Percentiles rank a stretch among this genome's conserved stretches.
These are phyloP conservation scores for Rhodinocichla rosea DNA, from an alignment of 2,113 vertebrate genomes.

Conservation along the genomic window DNA sequence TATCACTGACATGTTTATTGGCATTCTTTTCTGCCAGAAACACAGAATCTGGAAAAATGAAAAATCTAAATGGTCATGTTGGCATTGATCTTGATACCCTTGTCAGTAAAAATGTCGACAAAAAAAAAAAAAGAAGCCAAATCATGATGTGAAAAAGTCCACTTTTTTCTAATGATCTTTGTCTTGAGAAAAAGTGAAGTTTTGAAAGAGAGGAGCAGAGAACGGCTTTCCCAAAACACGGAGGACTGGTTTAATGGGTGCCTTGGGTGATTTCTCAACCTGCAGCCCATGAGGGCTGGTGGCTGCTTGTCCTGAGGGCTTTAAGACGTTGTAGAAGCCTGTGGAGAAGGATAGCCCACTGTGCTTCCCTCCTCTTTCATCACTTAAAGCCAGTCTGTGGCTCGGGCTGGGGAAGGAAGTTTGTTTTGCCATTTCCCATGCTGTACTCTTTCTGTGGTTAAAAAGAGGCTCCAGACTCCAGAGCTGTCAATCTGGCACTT, in stretches of 20 bases:
- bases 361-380: background rate
- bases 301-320: background rate
- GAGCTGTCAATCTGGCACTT: conserved; percentile 55
- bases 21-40: background rate
- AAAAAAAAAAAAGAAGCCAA: background rate
- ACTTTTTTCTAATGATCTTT: background rate
- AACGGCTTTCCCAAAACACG: accelerated
- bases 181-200: background rate
- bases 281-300: background rate
- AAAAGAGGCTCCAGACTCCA: conserved; percentile 7
- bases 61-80: background rate
- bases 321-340: accelerated
- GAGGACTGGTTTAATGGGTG: background rate
- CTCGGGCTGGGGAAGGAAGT: background rate
- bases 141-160: background rate
- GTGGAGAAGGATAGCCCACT: background rate
- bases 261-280: background rate
- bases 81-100: background rate
- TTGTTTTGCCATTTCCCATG: background rate
- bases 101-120: background rate
- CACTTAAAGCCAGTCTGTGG: too few relatives aligned
- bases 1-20: background rate
- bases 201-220: background rate
- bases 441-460: background rate
- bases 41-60: background rate